Evolutionary conservation across 1,140 invertebrate genomes (phyloP), one percentile per base, ranked within the genome.

Genomic region (Drosophila eugracilis): DNA sequence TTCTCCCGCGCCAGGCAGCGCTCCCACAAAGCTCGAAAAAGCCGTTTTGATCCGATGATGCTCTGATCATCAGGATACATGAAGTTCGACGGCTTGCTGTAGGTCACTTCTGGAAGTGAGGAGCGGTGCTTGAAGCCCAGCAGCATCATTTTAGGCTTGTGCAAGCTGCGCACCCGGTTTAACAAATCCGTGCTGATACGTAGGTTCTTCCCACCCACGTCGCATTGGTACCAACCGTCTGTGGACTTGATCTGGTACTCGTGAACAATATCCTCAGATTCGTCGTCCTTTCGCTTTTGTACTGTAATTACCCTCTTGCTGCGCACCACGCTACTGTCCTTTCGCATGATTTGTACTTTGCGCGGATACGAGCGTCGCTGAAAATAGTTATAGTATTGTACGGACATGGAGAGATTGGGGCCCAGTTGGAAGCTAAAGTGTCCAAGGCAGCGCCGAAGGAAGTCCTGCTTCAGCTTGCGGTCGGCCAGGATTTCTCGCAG

Each of bases 21-120:
- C 36, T 91, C 77, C 91, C 91, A 91, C 10, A 91, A 45, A 0
- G 84, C 90, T 7, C 89, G 72, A 14, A 91, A 91, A n/a, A 91
- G 47, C 5, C 78, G 75, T 57, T 89, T 90, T 0, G 91, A 91
- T 0, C 91, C 91, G 26, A 78, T 69, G 7, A 91, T 78, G 5
- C 39, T 71, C 49, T 78, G 69, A 36, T 91, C 90, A 58, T 91
- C 85, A 0, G 91, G 91, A 60, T 91, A 91, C 84, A 91, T 86
- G 30, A 91, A 91, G 30, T 75, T 81, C 5, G 71, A 76, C 0
- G 85, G 73, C 28, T 91, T 91, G 54, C 77, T 78, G 37, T 89
- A 90, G 4, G 32, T 65, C 3, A 77, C 32, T 4, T 66, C 62
- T 0, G 74, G 67, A 45, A 91, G 22, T 0, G 65, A 37, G 0